Base-by-base conservation (phyloP, 2,888 invertebrate genomes). In the Tenodera sinensis region DNA sequence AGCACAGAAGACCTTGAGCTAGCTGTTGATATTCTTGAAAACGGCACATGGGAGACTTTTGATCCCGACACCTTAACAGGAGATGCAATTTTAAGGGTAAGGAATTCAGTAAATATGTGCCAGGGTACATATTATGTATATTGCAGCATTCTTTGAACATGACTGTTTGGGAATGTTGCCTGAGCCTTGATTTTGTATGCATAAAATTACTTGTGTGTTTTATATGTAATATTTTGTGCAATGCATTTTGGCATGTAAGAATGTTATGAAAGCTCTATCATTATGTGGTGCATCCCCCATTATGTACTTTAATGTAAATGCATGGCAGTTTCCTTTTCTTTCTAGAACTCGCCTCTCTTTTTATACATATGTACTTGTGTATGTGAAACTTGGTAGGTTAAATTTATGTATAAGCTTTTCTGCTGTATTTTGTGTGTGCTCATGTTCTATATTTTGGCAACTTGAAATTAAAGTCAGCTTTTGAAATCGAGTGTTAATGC, bases 1-100 rank as follows among this genome's bases (percentile, higher is more conserved):
- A 93, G 92, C 91, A 93, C 93, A 91, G 93, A 93, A 92, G 95
- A 95, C 93, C 94, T 93, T 93, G 95, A 95, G 92, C 94, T 94
- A 91, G 94, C 94, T 91, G 92, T 93, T 92, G 95, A 95, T 93
- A 94, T 94, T 91, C 93, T 94, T 92, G 95, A 95, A 92, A 95
- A 95, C 92, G 95, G 95, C 92, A 93, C 94, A 92, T 95, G 95
- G 95, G 95, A 95, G 93, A 94, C 93, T 92, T 95, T 94, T 93
- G 94, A 94, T 92, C 94, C 94, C 92, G 94, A 94, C 92, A 94
- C 94, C 93, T 93, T 95, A 92, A 93, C 93, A 92, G 95, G 95
- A 92, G 94, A 95, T 92, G 94, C 93, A 92, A 93, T 95, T 92
- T 94, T 95, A 93, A 94, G 95, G 95, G 95, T 95, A 94, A 94